These are phyloP conservation scores for Arrhopalites spinosus DNA, from an alignment of 2,888 invertebrate species.

Conservation along the genomic window DNA sequence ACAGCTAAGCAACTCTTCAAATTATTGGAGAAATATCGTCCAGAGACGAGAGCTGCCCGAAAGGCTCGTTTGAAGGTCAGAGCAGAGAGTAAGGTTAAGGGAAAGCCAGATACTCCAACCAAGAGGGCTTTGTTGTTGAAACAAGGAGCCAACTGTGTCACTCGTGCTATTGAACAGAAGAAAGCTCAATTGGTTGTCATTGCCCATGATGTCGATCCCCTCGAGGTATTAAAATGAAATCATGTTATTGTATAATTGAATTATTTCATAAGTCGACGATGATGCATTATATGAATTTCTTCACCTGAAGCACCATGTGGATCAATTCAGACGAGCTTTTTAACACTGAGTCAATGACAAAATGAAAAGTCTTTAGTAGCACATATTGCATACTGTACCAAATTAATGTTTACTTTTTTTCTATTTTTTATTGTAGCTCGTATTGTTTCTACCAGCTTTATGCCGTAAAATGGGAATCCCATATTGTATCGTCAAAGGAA, in stretches of 20 bases:
- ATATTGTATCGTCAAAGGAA: constrained; percentile 98
- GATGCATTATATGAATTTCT: constrained; percentile 79
- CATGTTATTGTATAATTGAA: neutral
- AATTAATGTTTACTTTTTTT: constrained; percentile 59
- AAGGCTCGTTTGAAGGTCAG: constrained; percentile 86
- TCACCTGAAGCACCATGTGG: constrained; percentile 71
- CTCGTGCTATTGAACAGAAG: constrained; percentile 94
- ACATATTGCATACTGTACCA: neutral
- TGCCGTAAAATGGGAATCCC: constrained; percentile 99
- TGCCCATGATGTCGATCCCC: constrained; percentile 97
- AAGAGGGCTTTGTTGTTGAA: constrained; percentile 88
- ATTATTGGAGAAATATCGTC: constrained; percentile 95
- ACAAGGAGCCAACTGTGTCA: constrained; percentile 89
- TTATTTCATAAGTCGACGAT: constrained; percentile 58
- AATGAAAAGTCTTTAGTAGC: neutral
- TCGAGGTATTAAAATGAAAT: constrained; percentile 74
- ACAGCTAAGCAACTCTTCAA: constrained; percentile 93
- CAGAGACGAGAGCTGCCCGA: constrained; percentile 89
- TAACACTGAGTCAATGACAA: constrained; percentile 53
- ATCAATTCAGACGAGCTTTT: constrained; percentile 53
- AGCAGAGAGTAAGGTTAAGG: constrained; percentile 82
- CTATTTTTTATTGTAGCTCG: constrained; percentile 80
- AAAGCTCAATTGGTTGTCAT: constrained; percentile 98
- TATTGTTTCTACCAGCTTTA: constrained; percentile 94
- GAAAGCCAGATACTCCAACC: constrained; percentile 81